Percentiles rank a stretch among this genome's conserved stretches.
phyloP scores from a whole-genome alignment of 2,888 invertebrate species.

The Nomada fucata region DNA sequence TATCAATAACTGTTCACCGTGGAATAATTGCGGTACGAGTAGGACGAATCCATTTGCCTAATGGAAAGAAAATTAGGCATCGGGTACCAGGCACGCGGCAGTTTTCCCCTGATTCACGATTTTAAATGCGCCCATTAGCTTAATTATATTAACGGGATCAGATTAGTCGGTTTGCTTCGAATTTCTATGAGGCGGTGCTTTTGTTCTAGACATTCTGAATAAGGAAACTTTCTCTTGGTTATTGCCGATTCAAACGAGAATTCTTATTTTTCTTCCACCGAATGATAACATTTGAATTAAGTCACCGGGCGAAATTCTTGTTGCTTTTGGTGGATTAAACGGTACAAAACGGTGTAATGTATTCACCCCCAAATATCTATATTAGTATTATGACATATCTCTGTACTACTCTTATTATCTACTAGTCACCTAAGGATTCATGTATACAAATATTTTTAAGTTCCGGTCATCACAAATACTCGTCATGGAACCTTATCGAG shows the following conservation, averaged over 20 bases:
- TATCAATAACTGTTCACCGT: neutral
- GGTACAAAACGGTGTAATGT: no score
- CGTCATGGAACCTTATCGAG: no score
- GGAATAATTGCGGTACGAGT: neutral
- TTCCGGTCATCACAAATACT: no score
- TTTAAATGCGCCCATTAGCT: neutral
- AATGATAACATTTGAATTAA: neutral
- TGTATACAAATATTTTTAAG: no score
- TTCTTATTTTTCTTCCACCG: neutral
- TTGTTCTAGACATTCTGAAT: neutral
- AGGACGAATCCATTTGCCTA: constrained; percentile 8
- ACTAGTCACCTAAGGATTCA: no score
- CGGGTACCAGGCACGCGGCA: neutral
- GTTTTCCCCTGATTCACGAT: neutral
- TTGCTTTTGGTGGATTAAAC: no score
- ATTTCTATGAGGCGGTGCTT: neutral
- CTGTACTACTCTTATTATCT: no score
- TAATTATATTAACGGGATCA: neutral
- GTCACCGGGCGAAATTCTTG: neutral
- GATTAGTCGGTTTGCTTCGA: neutral
- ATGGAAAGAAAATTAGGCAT: constrained; percentile 23
- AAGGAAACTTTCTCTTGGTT: no score
- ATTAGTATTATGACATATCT: no score
- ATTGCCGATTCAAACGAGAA: neutral
- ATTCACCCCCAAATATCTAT: no score